Evolutionary conservation across 2,797 vertebrate genomes (phyloP).

Genomic region (Sparidentex hasta): DNA sequence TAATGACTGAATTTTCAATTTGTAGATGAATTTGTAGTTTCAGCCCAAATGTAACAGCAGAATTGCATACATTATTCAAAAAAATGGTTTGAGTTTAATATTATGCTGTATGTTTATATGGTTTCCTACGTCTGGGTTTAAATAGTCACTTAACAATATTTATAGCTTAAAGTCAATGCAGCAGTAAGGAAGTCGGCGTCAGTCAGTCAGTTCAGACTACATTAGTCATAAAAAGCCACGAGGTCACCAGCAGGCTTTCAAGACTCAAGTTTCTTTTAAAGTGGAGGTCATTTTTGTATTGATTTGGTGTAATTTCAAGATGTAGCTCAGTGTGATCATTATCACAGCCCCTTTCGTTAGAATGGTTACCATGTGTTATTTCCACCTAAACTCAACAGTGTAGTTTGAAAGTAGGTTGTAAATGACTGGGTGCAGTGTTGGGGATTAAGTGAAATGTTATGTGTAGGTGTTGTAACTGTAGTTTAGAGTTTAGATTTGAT

Average conservation of each 20-base stretch:
- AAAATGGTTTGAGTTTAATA: no score
- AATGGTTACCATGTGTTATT: background rate
- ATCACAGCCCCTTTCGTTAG: slow-evolving; percentile 7
- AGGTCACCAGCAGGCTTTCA: background rate
- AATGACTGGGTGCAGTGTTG: slow-evolving; percentile 13
- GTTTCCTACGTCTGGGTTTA: no score
- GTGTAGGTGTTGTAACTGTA: slow-evolving; percentile 23
- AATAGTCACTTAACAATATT: no score
- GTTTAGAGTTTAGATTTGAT: slow-evolving; percentile 19
- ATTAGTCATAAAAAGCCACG: background rate
- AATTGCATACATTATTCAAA: no score
- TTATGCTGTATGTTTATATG: no score
- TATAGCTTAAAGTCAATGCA: no score
- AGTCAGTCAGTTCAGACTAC: background rate
- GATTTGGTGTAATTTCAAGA: slow-evolving; percentile 12
- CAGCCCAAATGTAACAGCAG: no score
- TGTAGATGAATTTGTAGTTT: no score
- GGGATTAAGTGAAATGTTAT: slow-evolving; percentile 33
- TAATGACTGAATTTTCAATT: no score
- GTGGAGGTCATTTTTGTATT: background rate
- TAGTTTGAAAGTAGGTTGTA: slow-evolving; percentile 15
- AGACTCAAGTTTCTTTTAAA: background rate
- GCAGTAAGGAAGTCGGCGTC: no score
- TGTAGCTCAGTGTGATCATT: background rate
- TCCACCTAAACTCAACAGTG: background rate